Evolutionary conservation across 2,797 vertebrate genomes (phyloP).

Genomic region (Acanthurus lineatus): DNA sequence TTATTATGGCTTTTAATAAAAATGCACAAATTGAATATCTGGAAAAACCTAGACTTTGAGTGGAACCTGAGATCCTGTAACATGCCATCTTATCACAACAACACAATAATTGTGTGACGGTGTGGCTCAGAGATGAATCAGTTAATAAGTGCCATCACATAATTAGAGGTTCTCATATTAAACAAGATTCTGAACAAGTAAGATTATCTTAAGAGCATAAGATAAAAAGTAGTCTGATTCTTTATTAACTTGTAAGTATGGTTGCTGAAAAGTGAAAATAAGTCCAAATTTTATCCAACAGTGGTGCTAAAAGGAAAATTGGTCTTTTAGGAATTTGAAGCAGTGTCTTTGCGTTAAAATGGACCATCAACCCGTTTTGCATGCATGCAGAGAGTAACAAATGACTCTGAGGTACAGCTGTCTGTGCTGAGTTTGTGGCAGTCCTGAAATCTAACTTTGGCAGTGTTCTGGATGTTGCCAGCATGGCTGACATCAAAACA

Average conservation of each 20-base stretch:
- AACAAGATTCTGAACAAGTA: too few species aligned
- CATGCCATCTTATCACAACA: conserved; percentile 6
- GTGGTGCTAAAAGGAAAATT: conserved; percentile 11
- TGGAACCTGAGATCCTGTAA: conserved; percentile 75
- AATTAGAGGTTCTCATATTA: not conserved
- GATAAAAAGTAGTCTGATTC: too few species aligned
- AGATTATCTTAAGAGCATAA: too few species aligned
- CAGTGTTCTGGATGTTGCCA: conserved; percentile 39
- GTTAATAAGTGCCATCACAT: conserved; percentile 21
- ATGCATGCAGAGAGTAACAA: conserved; percentile 36
- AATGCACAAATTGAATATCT: conserved; percentile 47
- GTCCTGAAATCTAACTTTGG: conserved; percentile 43
- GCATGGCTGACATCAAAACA: conserved; percentile 19
- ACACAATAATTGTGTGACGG: conserved; percentile 17
- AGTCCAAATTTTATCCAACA: not conserved
- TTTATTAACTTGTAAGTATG: too few species aligned
- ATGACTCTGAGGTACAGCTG: conserved; percentile 51
- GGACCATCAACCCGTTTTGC: conserved; percentile 31
- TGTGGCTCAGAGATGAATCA: conserved; percentile 35
- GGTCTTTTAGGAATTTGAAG: conserved; percentile 15
- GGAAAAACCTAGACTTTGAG: conserved; percentile 30
- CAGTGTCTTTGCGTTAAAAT: conserved; percentile 52
- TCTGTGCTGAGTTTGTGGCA: conserved; percentile 45
- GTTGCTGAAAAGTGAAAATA: too few species aligned
- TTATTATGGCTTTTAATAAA: conserved; percentile 65